Evolutionary conservation across 2,888 invertebrate genomes (phyloP).

Genomic region (Drosophila kuntzei): DNA sequence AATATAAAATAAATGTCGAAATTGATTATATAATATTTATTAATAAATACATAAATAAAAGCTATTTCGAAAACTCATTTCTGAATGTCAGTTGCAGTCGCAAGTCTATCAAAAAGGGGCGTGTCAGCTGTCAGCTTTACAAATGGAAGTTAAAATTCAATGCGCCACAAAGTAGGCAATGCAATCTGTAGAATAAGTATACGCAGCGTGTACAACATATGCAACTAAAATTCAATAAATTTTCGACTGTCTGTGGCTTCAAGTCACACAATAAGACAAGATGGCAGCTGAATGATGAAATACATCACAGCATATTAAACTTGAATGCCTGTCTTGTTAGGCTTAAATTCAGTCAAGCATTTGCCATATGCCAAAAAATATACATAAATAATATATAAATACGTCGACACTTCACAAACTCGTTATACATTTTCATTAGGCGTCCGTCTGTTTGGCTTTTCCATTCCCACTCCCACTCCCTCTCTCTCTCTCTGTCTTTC

Average conservation of each 20-base stretch:
- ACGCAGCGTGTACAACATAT: slow-evolving; percentile 29
- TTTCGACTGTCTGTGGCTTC: not conserved
- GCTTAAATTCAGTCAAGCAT: slow-evolving; percentile 24
- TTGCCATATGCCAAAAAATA: slow-evolving; percentile 47
- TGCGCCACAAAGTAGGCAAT: slow-evolving; percentile 49
- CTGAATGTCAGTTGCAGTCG: slow-evolving; percentile 23
- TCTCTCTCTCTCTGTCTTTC: not conserved
- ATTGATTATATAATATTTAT: too few relatives aligned
- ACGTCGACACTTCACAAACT: slow-evolving; percentile 63
- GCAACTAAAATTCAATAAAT: not conserved
- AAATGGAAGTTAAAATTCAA: slow-evolving; percentile 32
- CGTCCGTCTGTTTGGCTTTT: slow-evolving; percentile 2
- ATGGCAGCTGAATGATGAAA: slow-evolving; percentile 12
- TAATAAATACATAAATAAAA: not conserved
- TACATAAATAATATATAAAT: slow-evolving; percentile 60
- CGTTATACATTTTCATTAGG: slow-evolving; percentile 71
- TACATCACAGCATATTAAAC: slow-evolving; percentile 8
- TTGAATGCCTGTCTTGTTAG: slow-evolving; percentile 17
- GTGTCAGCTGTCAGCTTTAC: slow-evolving; percentile 45
- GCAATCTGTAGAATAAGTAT: slow-evolving; percentile 33
- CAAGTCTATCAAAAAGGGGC: slow-evolving; percentile 13
- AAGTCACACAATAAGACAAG: slow-evolving; percentile 13
- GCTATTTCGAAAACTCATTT: not conserved
- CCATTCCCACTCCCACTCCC: not conserved
- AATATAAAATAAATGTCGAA: not conserved